Evolutionary conservation across 92 coral and sea anemone genomes (phyloP).

Genomic region (Phymanthus crucifer): DNA sequence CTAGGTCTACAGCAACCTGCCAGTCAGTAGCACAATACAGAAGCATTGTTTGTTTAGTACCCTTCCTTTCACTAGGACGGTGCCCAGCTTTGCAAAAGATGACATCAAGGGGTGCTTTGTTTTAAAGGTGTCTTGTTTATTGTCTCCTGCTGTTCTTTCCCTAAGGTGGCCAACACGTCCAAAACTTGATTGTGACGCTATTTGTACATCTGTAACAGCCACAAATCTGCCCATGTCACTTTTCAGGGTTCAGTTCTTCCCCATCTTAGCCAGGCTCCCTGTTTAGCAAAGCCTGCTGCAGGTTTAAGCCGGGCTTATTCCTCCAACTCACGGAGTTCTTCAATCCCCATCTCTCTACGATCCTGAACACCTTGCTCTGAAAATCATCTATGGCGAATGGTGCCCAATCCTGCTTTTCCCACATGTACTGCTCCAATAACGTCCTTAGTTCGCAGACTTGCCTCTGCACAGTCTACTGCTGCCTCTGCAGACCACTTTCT

Average conservation of each 20-base stretch:
- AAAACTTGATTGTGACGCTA: no score
- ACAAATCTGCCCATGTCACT: constrained; percentile 32
- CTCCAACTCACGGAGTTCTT: constrained; percentile 16
- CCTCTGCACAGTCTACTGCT: constrained; percentile 24
- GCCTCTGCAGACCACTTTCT: constrained; percentile 27
- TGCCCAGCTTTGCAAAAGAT: no score
- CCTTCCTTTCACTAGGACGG: no score
- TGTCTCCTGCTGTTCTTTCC: no score
- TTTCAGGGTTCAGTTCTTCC: constrained; percentile 26
- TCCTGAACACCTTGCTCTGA: constrained; percentile 13
- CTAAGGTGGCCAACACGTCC: no score
- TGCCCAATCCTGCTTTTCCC: constrained; percentile 27
- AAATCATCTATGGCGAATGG: constrained; percentile 7
- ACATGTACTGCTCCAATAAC: constrained; percentile 32
- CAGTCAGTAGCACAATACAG: no score
- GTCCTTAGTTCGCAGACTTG: constrained; percentile 29
- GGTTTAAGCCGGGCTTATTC: constrained; percentile 26
- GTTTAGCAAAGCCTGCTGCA: constrained; percentile 39
- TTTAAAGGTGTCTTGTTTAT: no score
- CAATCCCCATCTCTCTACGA: constrained; percentile 27
- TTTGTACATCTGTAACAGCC: no score
- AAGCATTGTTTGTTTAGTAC: no score
- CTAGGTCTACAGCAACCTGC: constrained; percentile 22
- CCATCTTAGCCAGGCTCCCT: constrained; percentile 37
- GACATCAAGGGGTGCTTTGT: no score